Evolutionary conservation across 2,113 vertebrate genomes (phyloP), one percentile per base, ranked within the genome.

Genomic region (Pseudorectes ferrugineus): DNA sequence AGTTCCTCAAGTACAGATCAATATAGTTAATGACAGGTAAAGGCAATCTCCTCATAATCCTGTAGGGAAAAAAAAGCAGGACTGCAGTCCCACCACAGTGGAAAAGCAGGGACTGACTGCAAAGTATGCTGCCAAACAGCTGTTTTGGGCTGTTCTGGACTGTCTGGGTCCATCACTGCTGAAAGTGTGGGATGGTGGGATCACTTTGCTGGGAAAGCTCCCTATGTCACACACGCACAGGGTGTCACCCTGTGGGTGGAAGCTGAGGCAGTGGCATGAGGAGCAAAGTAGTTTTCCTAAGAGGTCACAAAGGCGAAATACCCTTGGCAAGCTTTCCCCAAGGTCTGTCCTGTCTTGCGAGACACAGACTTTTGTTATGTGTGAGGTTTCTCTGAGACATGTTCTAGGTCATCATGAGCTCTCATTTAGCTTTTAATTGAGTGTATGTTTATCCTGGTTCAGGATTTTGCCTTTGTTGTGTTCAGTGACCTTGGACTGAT

Each of bases 291-390:
- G 6, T 57, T 48, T 83, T 76, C 17, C 2, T 5, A 15, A 18
- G 46, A 80, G 22, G 20, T 21, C 19, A 12, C 33, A 57, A 45
- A 82, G 12, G 5, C 3, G 4, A 59, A 80, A 25, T 42, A 36
- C 5, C 6, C 9, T 28, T 38, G 43, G 16, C 33, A 54, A 77
- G 23, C 4, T 79, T 67, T 80, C 12, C 23, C 22, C 29, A 31
- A 24, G 8, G 9, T 70, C 25, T 83, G 6, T 31, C 21, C 21
- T 14, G 6, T 8, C 8, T n/a, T 89, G 38, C 38, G 35, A 84
- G 38, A 73, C 20, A 54, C 0, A 0, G 36, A 7, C 10, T 45
- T 38, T 26, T 1, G 3, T 85, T 46, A 24, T 8, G 12, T n/a
- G 5, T 9, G 13, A 59, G 17, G 16, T 31, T 88, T n/a, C 28